A percentile compares a stretch with the other conserved stretches of the same genome.
phyloP scores from a whole-genome alignment of 1,140 invertebrate genomes.

The Rhopalosiphum padi region DNA sequence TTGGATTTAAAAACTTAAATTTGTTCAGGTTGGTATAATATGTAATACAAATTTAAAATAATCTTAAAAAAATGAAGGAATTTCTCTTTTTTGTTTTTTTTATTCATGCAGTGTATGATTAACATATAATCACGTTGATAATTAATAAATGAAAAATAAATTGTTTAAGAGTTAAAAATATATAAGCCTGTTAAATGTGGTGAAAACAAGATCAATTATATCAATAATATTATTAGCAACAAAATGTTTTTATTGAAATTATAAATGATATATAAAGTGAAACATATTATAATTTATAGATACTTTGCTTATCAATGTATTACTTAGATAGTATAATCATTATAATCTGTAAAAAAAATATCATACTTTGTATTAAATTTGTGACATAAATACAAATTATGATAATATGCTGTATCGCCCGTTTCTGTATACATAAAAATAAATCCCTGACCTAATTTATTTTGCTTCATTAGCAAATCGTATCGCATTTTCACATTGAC shows the following conservation, averaged over 20 bases:
- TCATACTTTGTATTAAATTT: background rate
- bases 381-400: background rate
- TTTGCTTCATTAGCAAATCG: background rate
- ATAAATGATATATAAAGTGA: background rate
- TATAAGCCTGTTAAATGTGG: background rate
- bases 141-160: background rate
- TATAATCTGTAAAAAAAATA: background rate
- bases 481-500: background rate
- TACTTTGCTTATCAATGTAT: background rate
- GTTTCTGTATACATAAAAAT: background rate
- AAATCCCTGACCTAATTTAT: constrained; percentile 5
- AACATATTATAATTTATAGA: background rate
- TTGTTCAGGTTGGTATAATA: background rate
- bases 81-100: background rate
- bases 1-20: background rate
- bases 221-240: background rate
- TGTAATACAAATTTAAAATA: background rate
- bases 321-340: background rate
- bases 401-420: background rate
- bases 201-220: background rate
- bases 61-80: background rate
- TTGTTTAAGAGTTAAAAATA: background rate
- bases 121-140: background rate
- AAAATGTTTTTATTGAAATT: background rate
- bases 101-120: background rate